Conservation (phyloP, 1,140 invertebrate species). For the Apolygus lucorum region DNA sequence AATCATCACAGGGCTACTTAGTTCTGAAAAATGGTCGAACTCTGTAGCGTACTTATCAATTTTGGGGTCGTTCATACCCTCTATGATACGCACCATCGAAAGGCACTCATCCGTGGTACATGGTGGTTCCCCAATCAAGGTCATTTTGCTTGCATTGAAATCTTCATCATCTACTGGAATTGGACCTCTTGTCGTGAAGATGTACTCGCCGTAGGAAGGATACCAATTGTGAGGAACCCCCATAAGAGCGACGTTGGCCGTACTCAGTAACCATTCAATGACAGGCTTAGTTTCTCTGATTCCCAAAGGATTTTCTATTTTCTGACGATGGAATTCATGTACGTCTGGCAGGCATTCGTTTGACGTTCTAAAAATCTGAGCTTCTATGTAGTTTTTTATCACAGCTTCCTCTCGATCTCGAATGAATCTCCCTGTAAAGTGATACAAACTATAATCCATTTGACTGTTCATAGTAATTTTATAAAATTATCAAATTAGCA, state of each 20-base stretch:
- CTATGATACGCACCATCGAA: neutral
- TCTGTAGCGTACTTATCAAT: neutral
- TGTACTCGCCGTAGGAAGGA: neutral
- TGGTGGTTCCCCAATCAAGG: neutral
- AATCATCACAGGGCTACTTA: neutral
- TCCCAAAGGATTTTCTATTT: neutral
- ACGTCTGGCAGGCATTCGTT: neutral
- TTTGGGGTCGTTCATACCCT: neutral
- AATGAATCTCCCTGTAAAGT: neutral
- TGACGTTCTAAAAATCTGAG: neutral
- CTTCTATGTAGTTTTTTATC: neutral
- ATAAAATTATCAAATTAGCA: neutral
- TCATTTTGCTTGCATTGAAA: neutral
- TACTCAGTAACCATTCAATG: neutral
- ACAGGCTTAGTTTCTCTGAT: slow-evolving; percentile 6
- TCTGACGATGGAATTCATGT: slow-evolving; percentile 2
- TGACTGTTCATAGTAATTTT: neutral
- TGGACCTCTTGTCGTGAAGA: neutral
- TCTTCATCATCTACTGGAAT: neutral
- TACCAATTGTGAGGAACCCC: neutral
- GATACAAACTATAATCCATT: neutral
- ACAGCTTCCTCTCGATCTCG: neutral
- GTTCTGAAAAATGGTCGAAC: neutral
- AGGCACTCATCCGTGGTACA: neutral
- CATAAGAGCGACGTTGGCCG: neutral